These are phyloP conservation scores for Bungarus multicinctus DNA, from an alignment of 2,113 vertebrate genomes.

Conservation along the genomic window DNA sequence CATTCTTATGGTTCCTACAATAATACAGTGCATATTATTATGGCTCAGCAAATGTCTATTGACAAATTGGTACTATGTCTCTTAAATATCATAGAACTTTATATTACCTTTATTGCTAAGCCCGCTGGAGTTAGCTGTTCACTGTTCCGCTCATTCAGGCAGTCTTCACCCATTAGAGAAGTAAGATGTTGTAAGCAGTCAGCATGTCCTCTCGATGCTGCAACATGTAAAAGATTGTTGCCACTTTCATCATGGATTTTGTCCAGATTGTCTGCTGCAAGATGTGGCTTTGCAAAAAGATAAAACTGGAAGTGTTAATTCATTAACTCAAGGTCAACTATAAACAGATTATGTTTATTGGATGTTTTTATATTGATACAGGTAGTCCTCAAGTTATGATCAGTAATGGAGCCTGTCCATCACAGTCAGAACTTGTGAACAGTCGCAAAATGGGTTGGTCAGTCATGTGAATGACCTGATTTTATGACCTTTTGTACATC, in stretches of 20 bases:
- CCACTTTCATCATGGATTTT: conserved; percentile 87
- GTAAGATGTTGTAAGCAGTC: conserved; percentile 97
- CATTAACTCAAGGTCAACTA: conserved; percentile 12
- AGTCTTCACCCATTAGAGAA: conserved; percentile 96
- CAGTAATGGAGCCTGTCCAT: neutral
- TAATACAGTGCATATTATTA: neutral
- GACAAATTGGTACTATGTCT: neutral
- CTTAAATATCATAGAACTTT: neutral
- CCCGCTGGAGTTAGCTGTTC: conserved; percentile 92
- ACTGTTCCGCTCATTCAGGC: conserved; percentile 88
- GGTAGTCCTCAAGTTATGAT: neutral
- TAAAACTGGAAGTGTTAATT: neutral
- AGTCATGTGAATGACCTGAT: neutral
- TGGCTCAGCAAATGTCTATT: neutral
- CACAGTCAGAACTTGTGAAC: neutral
- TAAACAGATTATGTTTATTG: neutral
- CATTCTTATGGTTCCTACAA: neutral
- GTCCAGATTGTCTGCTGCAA: conserved; percentile 95
- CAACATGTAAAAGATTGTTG: conserved; percentile 93
- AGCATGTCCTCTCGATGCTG: conserved; percentile 87
- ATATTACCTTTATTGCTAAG: conserved; percentile 89
- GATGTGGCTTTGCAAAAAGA: conserved; percentile 80
- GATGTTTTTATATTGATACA: neutral
- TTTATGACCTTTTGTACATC: neutral
- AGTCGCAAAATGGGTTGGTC: neutral